phyloP scores from a whole-genome alignment of 2,888 invertebrate species.

The Dicyrtomina minuta region DNA sequence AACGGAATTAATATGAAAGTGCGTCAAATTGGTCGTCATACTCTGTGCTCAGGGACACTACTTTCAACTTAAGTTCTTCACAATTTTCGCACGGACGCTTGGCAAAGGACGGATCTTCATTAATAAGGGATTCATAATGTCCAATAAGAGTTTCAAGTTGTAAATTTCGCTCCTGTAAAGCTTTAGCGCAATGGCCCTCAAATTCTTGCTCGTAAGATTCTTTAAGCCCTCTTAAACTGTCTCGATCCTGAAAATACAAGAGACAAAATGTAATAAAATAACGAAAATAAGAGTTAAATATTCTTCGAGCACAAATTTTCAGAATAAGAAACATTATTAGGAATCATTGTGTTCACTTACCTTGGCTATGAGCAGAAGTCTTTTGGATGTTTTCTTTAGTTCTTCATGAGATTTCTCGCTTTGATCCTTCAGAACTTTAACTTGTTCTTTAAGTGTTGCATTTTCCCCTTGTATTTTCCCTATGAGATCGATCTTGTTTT shows the following conservation, averaged over 20 bases:
- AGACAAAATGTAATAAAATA: too few species aligned
- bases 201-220: conserved; percentile 52
- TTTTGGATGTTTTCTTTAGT: conserved; percentile 39
- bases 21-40: too few species aligned
- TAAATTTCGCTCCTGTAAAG: conserved; percentile 44
- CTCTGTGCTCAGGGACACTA: conserved; percentile 38
- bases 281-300: conserved; percentile 23
- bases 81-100: conserved; percentile 49
- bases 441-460: conserved; percentile 26
- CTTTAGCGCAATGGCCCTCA: conserved; percentile 42
- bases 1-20: background rate
- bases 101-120: conserved; percentile 35
- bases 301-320: background rate
- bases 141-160: conserved; percentile 44
- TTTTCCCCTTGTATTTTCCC: conserved; percentile 32
- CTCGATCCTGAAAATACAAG: too few species aligned
- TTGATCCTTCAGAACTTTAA: conserved; percentile 30
- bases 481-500: conserved; percentile 20
- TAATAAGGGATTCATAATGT: conserved; percentile 46
- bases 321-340: background rate
- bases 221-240: conserved; percentile 49
- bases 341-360: conserved; percentile 34
- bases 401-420: conserved; percentile 38
- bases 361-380: conserved; percentile 43
- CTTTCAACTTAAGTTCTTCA: conserved; percentile 34